phyloP scores from a whole-genome alignment of 2,888 invertebrate species.

The Hyles lineata region DNA sequence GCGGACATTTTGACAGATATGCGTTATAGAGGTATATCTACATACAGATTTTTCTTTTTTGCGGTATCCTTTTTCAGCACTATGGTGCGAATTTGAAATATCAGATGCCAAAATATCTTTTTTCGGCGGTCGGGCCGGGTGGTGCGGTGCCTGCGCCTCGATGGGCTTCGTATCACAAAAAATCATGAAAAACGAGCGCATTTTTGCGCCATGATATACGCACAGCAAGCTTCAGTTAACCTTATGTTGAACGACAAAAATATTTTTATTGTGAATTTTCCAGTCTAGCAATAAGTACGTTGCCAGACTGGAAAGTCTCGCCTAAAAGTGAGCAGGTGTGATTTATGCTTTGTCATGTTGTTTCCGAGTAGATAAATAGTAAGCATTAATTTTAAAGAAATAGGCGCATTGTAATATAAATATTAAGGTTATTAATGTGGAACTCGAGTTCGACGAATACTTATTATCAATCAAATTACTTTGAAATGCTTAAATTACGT shows the following conservation, averaged over 20 bases:
- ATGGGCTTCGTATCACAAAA: not conserved
- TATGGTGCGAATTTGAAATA: slow-evolving; percentile 1
- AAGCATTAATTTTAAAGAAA: too few relatives aligned
- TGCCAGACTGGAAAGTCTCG: too few relatives aligned
- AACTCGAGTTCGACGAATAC: too few relatives aligned
- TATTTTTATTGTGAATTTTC: slow-evolving; percentile 2
- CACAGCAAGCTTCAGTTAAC: not conserved
- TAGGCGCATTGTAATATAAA: too few relatives aligned
- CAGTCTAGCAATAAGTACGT: not conserved
- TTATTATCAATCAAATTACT: too few relatives aligned
- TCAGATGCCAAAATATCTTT: not conserved
- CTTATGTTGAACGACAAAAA: not conserved
- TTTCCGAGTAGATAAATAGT: too few relatives aligned
- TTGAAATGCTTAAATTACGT: too few relatives aligned
- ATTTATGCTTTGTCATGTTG: too few relatives aligned
- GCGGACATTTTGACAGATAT: too few relatives aligned
- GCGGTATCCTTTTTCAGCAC: not conserved
- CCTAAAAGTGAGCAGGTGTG: too few relatives aligned
- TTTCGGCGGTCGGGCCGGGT: not conserved
- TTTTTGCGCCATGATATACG: slow-evolving; percentile 4
- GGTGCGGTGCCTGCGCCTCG: not conserved
- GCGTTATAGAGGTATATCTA: not conserved
- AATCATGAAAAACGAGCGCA: not conserved
- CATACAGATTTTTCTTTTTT: not conserved
- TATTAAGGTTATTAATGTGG: too few relatives aligned